Percentiles rank a stretch among this genome's conserved stretches.
Conservation (phyloP, 2,113 vertebrate species). For the Limnothrissa miodon region DNA sequence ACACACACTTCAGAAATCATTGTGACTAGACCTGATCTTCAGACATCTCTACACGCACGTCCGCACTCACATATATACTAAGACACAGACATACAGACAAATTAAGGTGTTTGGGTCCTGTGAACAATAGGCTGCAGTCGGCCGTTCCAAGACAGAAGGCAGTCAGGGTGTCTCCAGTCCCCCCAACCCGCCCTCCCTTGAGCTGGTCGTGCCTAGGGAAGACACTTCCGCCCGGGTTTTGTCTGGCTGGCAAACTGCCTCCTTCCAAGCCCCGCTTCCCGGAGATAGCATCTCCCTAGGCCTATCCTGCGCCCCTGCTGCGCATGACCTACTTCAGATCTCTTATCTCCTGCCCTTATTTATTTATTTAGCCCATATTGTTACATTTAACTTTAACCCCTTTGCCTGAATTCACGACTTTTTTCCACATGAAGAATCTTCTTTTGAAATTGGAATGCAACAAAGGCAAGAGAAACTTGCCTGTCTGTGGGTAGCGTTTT, state of each 20-base stretch:
- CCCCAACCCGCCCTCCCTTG: not conserved
- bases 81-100: not conserved
- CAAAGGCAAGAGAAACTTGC: not conserved
- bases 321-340: not conserved
- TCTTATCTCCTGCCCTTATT: not conserved
- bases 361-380: slow-evolving; percentile 13
- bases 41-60: not conserved
- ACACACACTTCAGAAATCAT: not conserved
- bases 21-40: not conserved
- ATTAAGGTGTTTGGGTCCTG: not conserved
- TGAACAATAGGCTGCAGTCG: not conserved
- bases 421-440: not conserved
- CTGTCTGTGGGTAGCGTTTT: not conserved
- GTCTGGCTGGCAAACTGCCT: not conserved
- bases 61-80: not conserved
- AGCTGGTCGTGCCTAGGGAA: not conserved
- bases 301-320: not conserved
- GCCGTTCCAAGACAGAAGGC: no score
- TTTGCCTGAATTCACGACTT: not conserved
- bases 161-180: not conserved
- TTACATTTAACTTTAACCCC: not conserved
- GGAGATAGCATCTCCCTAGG: slow-evolving; percentile 1
- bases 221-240: not conserved
- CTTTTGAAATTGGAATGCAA: not conserved
- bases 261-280: not conserved